Percentiles rank a stretch among this genome's conserved stretches.
Conservation (phyloP, 2,797 vertebrate species). For the Eospalax fontanierii region DNA sequence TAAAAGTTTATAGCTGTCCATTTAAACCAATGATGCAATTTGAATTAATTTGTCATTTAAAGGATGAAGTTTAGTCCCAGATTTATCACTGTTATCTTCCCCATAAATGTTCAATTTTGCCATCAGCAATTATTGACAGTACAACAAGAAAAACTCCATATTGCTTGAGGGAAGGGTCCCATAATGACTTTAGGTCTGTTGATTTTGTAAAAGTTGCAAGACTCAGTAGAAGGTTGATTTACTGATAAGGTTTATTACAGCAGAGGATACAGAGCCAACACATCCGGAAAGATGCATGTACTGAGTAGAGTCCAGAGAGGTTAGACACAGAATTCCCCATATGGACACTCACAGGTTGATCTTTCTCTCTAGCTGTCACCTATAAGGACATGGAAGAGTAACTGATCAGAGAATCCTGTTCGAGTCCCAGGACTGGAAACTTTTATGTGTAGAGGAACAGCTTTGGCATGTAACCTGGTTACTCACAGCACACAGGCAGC, state of each 20-base stretch:
- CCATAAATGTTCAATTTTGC: not conserved
- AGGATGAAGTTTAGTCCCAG: not conserved
- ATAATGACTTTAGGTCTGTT: not conserved
- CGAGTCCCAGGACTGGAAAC: too few relatives aligned
- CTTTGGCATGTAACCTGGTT: not conserved
- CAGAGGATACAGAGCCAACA: not conserved
- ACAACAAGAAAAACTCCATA: not conserved
- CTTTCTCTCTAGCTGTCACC: too few relatives aligned
- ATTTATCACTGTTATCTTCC: constrained; percentile 34
- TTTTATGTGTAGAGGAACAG: not conserved
- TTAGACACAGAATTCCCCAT: not conserved
- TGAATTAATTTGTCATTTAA: constrained; percentile 23
- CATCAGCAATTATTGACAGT: not conserved
- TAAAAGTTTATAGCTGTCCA: constrained; percentile 36
- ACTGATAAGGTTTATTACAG: not conserved
- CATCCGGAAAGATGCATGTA: not conserved
- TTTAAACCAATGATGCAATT: constrained; percentile 1
- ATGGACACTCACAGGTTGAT: not conserved
- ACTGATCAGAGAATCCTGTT: too few relatives aligned
- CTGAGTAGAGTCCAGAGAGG: not conserved
- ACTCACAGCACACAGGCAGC: not conserved
- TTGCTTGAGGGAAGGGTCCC: not conserved
- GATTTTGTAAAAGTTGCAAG: constrained; percentile 3
- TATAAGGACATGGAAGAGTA: too few relatives aligned
- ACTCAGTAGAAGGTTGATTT: not conserved